Percentiles rank a stretch among this genome's conserved stretches.
phyloP scores from a whole-genome alignment of 1,140 invertebrate genomes.

The Danaus melanippus region DNA sequence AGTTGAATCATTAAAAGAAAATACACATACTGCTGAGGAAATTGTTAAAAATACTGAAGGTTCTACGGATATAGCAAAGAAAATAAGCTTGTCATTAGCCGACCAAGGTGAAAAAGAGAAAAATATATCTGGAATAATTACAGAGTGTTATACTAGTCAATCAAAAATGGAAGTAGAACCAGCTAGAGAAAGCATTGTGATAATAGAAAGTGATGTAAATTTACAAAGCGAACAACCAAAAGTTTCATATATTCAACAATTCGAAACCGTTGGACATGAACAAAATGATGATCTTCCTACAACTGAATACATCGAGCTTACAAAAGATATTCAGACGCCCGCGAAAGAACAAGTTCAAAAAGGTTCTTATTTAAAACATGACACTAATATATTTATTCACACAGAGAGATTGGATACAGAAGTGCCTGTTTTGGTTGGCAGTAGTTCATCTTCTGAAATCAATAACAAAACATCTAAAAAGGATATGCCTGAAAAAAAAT shows the following conservation, averaged over 20 bases:
- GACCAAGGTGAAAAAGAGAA: no score
- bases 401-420: slow-evolving; percentile 40
- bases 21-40: no score
- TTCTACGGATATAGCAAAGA: no score
- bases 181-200: slow-evolving; percentile 24
- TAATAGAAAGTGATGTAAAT: slow-evolving; percentile 26
- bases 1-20: no score
- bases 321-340: slow-evolving; percentile 3
- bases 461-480: no score
- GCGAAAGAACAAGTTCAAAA: slow-evolving; percentile 3
- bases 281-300: slow-evolving; percentile 1
- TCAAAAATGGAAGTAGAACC: slow-evolving; percentile 32
- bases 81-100: no score
- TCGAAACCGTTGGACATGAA: slow-evolving; percentile 20
- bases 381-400: slow-evolving; percentile 37
- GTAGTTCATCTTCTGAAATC: no score
- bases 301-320: slow-evolving; percentile 6
- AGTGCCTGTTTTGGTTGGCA: slow-evolving; percentile 7
- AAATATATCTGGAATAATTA: no score
- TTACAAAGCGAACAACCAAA: slow-evolving; percentile 22
- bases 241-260: slow-evolving; percentile 38
- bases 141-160: slow-evolving; percentile 7
- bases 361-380: slow-evolving; percentile 23
- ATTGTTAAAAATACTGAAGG: no score
- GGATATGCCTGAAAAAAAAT: no score